Evolutionary conservation across 2,888 invertebrate genomes (phyloP), one percentile per base, ranked within the genome.

Genomic region (Xestia sexstrigata): DNA sequence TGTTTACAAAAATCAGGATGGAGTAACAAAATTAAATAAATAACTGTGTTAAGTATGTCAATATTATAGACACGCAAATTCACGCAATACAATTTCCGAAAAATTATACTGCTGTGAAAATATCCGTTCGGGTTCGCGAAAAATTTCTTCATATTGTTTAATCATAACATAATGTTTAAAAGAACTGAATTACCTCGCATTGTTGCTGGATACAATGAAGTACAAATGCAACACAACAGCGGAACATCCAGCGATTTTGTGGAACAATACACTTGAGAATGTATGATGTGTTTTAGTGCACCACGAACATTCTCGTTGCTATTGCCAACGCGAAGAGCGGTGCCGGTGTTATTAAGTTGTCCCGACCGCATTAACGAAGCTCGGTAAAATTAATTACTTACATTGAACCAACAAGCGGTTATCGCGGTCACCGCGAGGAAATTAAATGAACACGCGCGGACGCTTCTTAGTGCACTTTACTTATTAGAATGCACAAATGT

Each of bases 321-420:
- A 79, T 78, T 72, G 74, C 63, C 69, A 82, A 81, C 72, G 80
- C 75, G 75, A 83, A 78, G 83, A 88, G 88, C 91, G 83, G 88
- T 90, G 89, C 90, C 91, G 83, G 88, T 90, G 89, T 91, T 92
- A 92, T 93, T 93, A 92, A 93, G 90, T 85, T 91, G 92, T 91
- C 90, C 89, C 78, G 85, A 85, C 86, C 89, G 89, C 89, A 91
- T 90, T 90, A 93, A 93, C 91, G 92, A 93, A 93, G 92, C 92
- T 93, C 89, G 88, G 93, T 93, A 89, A 93, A 94, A 94, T 95
- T 95, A 95, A 95, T 95, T 95, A 94, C 92, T 92, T 88, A 91
- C 93, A 93, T 92, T 92, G 92, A 92, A 93, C 92, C 93, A 93
- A 94, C 94, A 93, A 93, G 93, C 93, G 90, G 93, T 92, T 91